Evolutionary conservation across 1,140 invertebrate species (phyloP).

Genomic region (Drosophila funebris): DNA sequence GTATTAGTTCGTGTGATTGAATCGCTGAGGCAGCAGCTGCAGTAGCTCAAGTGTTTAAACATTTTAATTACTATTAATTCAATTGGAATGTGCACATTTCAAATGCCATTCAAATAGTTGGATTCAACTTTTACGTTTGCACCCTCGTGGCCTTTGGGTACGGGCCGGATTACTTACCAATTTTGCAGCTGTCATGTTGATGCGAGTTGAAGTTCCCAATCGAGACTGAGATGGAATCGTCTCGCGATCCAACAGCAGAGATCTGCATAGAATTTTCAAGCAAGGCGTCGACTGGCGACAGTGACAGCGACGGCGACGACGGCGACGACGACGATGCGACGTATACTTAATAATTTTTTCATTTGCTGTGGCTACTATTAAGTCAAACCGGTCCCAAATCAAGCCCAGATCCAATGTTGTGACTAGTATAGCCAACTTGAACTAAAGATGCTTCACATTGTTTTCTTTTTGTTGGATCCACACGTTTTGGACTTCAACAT

Average conservation of each 20-base stretch:
- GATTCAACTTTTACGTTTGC: not conserved
- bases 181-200: conserved; percentile 76
- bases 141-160: no score
- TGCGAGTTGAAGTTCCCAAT: conserved; percentile 68
- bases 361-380: conserved; percentile 30
- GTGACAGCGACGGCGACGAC: not conserved
- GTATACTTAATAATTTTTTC: conserved; percentile 45
- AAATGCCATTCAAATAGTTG: conserved; percentile 49
- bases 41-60: conserved; percentile 26
- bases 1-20: conserved; percentile 10
- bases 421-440: conserved; percentile 12
- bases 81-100: conserved; percentile 19
- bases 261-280: conserved; percentile 64
- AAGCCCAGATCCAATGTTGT: conserved; percentile 2
- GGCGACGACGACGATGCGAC: conserved; percentile 13
- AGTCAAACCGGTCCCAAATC: conserved; percentile 39
- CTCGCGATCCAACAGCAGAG: conserved; percentile 49
- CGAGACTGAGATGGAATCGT: conserved; percentile 64
- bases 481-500: conserved; percentile 1
- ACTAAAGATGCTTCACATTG: conserved; percentile 15
- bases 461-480: conserved; percentile 4
- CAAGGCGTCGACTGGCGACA: conserved; percentile 23
- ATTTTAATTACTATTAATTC: conserved; percentile 39
- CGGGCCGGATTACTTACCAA: conserved; percentile 67
- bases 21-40: conserved; percentile 31